A percentile compares a stretch with the other conserved stretches of the same genome.
Evolutionary conservation across 1,140 invertebrate genomes (phyloP).

Genomic region (Neodiprion lecontei): DNA sequence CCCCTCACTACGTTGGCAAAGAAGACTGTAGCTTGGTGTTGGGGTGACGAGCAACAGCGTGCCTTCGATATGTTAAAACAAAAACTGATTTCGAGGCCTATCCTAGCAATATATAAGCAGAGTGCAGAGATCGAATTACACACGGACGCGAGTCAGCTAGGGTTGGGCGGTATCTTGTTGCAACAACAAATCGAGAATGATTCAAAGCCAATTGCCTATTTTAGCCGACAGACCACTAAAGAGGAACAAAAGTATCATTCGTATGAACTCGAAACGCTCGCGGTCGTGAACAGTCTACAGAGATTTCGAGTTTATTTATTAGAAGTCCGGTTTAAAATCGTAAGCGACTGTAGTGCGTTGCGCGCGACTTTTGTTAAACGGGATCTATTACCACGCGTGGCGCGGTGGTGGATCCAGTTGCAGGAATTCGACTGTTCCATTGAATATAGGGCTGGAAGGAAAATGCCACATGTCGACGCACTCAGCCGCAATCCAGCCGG

Average conservation of each 20-base stretch:
- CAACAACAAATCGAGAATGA: slow-evolving; percentile 41
- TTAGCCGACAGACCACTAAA: slow-evolving; percentile 38
- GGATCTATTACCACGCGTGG: no score
- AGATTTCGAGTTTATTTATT: slow-evolving; percentile 46
- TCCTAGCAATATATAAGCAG: no score
- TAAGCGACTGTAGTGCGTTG: no score
- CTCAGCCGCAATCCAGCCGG: slow-evolving; percentile 41
- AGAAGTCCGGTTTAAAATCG: slow-evolving; percentile 22
- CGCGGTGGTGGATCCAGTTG: no score
- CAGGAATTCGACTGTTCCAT: slow-evolving; percentile 46
- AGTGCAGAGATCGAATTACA: no score
- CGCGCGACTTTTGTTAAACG: no score
- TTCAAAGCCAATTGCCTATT: slow-evolving; percentile 42
- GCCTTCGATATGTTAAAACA: slow-evolving; percentile 5
- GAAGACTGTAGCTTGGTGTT: slow-evolving; percentile 36
- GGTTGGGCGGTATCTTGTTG: slow-evolving; percentile 44
- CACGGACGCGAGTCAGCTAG: slow-evolving; percentile 41
- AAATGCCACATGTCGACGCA: slow-evolving; percentile 51
- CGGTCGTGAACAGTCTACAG: slow-evolving; percentile 37
- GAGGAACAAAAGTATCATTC: slow-evolving; percentile 43
- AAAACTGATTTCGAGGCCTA: not conserved
- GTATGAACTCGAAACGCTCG: slow-evolving; percentile 49
- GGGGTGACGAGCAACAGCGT: slow-evolving; percentile 23
- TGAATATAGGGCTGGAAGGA: slow-evolving; percentile 44
- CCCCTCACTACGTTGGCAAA: slow-evolving; percentile 40